Evolutionary conservation across 2,797 vertebrate genomes (phyloP).

Genomic region (Hozukius guyotensis): DNA sequence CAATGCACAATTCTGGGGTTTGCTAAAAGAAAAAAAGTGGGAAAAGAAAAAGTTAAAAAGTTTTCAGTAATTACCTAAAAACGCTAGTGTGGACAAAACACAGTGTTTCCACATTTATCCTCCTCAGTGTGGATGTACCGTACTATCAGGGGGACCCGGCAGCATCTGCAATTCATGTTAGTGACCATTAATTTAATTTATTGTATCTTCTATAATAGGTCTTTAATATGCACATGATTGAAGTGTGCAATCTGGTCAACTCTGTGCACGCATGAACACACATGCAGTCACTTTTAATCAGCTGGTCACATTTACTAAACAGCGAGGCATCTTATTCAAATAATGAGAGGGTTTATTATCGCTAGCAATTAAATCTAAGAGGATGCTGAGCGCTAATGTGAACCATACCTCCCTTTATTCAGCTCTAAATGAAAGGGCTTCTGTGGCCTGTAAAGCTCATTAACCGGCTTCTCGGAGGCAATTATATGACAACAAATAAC

Average conservation of each 20-base stretch:
- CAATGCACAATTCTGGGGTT: not conserved
- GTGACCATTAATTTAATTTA: not conserved
- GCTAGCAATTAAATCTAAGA: constrained; percentile 25
- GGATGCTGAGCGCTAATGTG: constrained; percentile 3
- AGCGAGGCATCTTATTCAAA: constrained; percentile 6
- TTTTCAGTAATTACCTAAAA: not conserved
- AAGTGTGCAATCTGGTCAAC: not conserved
- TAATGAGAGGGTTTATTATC: constrained; percentile 22
- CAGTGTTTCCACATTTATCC: not conserved
- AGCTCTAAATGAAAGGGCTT: not conserved
- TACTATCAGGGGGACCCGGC: not conserved
- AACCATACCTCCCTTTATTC: constrained; percentile 13
- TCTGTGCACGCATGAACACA: not conserved
- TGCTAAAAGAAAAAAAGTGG: not conserved
- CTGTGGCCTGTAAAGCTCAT: constrained; percentile 21
- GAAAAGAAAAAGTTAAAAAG: not conserved
- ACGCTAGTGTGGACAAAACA: not conserved
- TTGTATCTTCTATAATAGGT: not conserved
- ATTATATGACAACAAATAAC: constrained; percentile 19
- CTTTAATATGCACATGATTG: not conserved
- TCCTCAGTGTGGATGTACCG: not conserved
- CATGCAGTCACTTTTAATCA: constrained; percentile 1
- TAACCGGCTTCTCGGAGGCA: not conserved
- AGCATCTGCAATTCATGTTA: not conserved
- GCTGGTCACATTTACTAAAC: constrained; percentile 9